Evolutionary conservation across 2,797 vertebrate species (phyloP).

Genomic region (Anguilla obscura): DNA sequence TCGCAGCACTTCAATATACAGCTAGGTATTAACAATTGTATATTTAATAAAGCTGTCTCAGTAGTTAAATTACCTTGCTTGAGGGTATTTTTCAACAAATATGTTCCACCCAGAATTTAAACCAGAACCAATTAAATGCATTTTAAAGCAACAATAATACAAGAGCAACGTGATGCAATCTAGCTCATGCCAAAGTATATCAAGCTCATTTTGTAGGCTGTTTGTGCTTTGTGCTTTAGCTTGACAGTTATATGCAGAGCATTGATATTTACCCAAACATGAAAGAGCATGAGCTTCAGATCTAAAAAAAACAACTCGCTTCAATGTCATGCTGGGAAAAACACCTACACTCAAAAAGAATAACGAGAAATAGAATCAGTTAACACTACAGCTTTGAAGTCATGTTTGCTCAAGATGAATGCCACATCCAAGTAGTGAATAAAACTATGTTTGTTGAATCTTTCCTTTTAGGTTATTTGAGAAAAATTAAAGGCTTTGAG

Average conservation of each 20-base stretch:
- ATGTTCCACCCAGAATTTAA: not conserved
- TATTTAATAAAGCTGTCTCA: not conserved
- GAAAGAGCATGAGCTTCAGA: not conserved
- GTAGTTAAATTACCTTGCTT: slow-evolving; percentile 5
- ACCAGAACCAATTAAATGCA: not conserved
- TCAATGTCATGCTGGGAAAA: slow-evolving; percentile 5
- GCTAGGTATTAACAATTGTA: not conserved
- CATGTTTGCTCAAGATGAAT: not conserved
- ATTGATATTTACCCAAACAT: not conserved
- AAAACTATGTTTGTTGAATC: not conserved
- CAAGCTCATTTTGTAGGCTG: not conserved
- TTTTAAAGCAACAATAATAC: slow-evolving; percentile 7
- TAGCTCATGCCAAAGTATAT: not conserved
- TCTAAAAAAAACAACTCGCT: not conserved
- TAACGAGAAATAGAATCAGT: not conserved
- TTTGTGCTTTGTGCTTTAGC: not conserved
- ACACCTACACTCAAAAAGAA: not conserved
- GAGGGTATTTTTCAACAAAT: not conserved
- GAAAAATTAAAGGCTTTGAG: not conserved
- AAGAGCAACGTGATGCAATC: not conserved
- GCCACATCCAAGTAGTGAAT: not conserved
- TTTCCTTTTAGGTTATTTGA: not conserved
- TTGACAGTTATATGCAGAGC: not conserved
- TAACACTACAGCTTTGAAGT: not conserved
- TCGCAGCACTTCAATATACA: not conserved